phyloP scores from a whole-genome alignment of 2,113 vertebrate genomes.

The Rousettus leschenaultii region DNA sequence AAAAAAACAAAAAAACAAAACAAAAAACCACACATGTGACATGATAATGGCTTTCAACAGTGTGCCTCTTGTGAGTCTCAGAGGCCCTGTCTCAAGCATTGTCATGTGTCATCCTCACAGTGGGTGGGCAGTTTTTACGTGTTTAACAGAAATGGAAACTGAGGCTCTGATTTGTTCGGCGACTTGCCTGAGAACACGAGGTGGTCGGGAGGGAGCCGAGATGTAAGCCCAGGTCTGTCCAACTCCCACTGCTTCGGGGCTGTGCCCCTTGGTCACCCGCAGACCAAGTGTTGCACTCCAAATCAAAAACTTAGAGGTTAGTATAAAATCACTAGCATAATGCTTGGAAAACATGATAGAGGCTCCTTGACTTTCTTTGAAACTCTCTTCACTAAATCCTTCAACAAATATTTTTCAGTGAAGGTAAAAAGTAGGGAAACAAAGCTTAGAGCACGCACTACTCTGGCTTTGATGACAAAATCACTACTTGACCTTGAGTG shows the following conservation, averaged over 20 bases:
- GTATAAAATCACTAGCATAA: not conserved
- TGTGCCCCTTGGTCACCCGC: no score
- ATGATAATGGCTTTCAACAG: fast-evolving
- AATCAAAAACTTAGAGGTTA: not conserved
- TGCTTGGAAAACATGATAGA: not conserved
- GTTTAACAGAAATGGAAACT: not conserved
- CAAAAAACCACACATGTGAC: not conserved
- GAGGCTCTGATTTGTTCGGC: not conserved
- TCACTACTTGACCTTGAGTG: not conserved
- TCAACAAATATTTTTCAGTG: not conserved
- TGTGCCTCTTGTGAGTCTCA: not conserved
- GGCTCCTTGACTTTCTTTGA: not conserved
- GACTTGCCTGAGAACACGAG: not conserved
- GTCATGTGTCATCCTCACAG: not conserved
- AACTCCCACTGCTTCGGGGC: no score
- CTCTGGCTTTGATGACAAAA: not conserved
- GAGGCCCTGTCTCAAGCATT: not conserved
- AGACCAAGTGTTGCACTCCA: not conserved
- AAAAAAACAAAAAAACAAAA: no score
- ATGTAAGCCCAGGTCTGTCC: not conserved
- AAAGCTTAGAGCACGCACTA: not conserved
- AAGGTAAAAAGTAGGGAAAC: not conserved
- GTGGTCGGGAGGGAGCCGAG: not conserved
- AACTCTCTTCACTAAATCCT: not conserved
- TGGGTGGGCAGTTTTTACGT: no score